Conservation (phyloP, 1,140 invertebrate genomes). For the Megathymus violae region DNA sequence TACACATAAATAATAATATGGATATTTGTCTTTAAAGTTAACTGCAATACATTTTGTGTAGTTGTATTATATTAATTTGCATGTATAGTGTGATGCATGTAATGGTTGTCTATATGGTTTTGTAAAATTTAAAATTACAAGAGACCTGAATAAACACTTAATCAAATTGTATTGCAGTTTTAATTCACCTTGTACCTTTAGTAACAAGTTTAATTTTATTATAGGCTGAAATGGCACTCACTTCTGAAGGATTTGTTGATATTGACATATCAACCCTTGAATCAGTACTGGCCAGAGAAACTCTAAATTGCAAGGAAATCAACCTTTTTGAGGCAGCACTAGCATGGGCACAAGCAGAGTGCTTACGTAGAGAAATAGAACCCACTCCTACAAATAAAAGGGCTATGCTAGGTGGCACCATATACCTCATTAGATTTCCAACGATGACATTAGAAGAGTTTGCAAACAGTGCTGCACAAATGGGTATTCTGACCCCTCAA, state of each 20-base stretch:
- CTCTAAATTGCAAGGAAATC: slow-evolving; percentile 95
- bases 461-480: slow-evolving; percentile 94
- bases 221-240: slow-evolving; percentile 96
- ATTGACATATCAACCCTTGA: slow-evolving; percentile 95
- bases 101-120: slow-evolving; percentile 48
- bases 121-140: slow-evolving; percentile 59
- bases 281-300: slow-evolving; percentile 94
- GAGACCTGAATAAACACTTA: slow-evolving; percentile 74
- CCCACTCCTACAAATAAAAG: slow-evolving; percentile 89
- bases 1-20: background rate
- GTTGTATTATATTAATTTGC: slow-evolving; percentile 49
- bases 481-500: slow-evolving; percentile 93
- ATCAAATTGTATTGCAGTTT: slow-evolving; percentile 84
- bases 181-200: slow-evolving; percentile 60
- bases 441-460: slow-evolving; percentile 96
- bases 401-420: slow-evolving; percentile 89
- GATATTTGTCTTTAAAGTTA: slow-evolving; percentile 43
- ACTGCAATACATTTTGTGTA: slow-evolving; percentile 81
- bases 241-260: slow-evolving; percentile 96
- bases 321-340: slow-evolving; percentile 95
- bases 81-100: slow-evolving; percentile 63
- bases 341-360: slow-evolving; percentile 94
- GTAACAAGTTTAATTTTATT: slow-evolving; percentile 66
- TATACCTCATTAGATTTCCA: slow-evolving; percentile 94
- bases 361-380: slow-evolving; percentile 90